phyloP scores from a whole-genome alignment of 2,113 vertebrate species.

The Phoxinus phoxinus region DNA sequence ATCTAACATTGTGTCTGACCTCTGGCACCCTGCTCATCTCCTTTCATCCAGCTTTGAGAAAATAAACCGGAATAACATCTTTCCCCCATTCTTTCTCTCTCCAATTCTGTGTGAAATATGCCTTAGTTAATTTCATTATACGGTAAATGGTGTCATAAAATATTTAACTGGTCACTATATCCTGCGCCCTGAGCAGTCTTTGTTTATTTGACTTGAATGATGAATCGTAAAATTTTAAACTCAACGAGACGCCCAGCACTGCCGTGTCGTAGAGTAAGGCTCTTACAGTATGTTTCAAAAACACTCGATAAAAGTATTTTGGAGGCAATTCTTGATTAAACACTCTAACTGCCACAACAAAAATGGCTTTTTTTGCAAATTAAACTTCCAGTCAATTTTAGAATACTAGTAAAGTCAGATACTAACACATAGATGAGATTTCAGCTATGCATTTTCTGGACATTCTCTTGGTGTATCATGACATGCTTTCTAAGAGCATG shows the following conservation, averaged over 20 bases:
- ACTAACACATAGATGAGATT: not conserved
- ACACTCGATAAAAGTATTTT: not conserved
- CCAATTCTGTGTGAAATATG: constrained; percentile 34
- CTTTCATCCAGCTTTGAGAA: constrained; percentile 54
- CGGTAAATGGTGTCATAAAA: constrained; percentile 46
- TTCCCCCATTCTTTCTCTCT: not conserved
- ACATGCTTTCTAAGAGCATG: not conserved
- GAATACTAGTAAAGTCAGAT: not conserved
- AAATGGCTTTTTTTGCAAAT: not conserved
- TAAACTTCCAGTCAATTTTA: not conserved
- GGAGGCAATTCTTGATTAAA: not conserved
- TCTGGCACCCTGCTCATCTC: constrained; percentile 39
- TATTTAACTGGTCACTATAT: constrained; percentile 52
- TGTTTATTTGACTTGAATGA: constrained; percentile 49
- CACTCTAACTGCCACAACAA: not conserved
- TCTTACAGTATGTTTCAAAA: not conserved
- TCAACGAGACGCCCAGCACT: not conserved
- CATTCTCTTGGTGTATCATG: not conserved
- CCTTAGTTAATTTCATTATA: constrained; percentile 53
- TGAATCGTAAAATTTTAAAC: not conserved
- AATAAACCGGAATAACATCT: not conserved
- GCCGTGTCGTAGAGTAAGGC: not conserved
- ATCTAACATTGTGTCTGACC: constrained; percentile 58
- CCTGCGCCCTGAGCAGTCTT: constrained; percentile 53
- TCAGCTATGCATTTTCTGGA: not conserved